These are phyloP conservation scores for Gymnogyps californianus DNA, from an alignment of 2,113 vertebrate genomes.

Conservation along the genomic window DNA sequence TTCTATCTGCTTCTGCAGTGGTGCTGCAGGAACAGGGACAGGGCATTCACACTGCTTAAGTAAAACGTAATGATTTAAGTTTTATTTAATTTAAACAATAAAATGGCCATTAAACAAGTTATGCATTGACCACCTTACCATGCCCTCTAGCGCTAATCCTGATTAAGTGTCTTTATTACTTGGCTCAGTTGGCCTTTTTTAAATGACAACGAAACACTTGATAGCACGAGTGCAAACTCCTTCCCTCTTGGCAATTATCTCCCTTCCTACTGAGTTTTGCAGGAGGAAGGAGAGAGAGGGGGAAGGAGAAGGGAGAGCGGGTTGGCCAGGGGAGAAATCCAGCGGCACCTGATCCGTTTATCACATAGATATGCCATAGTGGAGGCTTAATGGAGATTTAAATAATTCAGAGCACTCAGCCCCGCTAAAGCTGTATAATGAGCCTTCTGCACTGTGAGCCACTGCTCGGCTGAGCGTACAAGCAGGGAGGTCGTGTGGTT, in stretches of 20 bases:
- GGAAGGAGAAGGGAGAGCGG: background rate
- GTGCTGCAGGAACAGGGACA: background rate
- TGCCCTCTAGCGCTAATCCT: conserved; percentile 52
- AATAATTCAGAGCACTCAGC: conserved; percentile 87
- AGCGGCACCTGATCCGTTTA: conserved; percentile 74
- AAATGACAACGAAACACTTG: conserved; percentile 43
- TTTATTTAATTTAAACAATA: conserved; percentile 66
- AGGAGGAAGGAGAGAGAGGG: conserved; percentile 38
- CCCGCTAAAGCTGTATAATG: conserved; percentile 80
- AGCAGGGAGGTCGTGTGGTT: conserved; percentile 72
- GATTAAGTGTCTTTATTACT: conserved; percentile 65
- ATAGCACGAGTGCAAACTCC: background rate
- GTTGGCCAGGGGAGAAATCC: conserved; percentile 27
- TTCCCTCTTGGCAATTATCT: conserved; percentile 51
- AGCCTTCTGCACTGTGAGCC: conserved; percentile 66
- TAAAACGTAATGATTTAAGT: conserved; percentile 49
- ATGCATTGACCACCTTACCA: conserved; percentile 52
- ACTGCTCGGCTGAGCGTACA: background rate
- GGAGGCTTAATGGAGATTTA: conserved; percentile 83
- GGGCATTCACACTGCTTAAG: background rate
- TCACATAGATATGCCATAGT: conserved; percentile 75
- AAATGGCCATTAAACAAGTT: conserved; percentile 57
- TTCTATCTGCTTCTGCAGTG: background rate
- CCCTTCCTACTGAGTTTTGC: conserved; percentile 41
- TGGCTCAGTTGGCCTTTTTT: conserved; percentile 56